Evolutionary conservation across 2,113 vertebrate species (phyloP).

Genomic region (Anthoscopus minutus): DNA sequence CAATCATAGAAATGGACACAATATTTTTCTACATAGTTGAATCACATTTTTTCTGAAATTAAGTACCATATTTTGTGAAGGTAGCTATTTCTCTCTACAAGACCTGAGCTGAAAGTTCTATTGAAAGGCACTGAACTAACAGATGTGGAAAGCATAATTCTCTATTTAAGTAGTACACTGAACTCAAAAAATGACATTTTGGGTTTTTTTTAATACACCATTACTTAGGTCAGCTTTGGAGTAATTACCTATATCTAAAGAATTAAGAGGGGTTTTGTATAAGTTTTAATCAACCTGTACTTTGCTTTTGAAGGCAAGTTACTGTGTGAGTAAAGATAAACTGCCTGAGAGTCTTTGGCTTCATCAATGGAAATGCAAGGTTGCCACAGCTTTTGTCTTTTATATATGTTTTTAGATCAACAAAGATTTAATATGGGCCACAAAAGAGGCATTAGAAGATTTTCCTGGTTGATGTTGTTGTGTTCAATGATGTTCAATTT

Average conservation of each 20-base stretch:
- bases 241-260: neutral
- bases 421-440: neutral
- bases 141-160: neutral
- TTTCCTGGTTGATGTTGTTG: neutral
- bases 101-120: neutral
- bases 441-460: neutral
- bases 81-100: neutral
- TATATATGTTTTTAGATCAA: neutral
- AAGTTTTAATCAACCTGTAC: neutral
- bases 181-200: neutral
- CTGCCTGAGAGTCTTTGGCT: neutral
- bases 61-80: neutral
- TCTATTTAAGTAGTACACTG: neutral
- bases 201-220: accelerated
- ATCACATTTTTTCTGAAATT: neutral
- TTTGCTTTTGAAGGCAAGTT: neutral
- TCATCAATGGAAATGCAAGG: neutral
- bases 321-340: neutral
- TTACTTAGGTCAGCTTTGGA: neutral
- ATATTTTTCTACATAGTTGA: neutral
- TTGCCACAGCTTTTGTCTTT: neutral
- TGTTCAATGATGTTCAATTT: neutral
- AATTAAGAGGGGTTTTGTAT: neutral
- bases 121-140: neutral
- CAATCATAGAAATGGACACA: neutral